Conservation (phyloP, 2,797 vertebrate species). For the Loris lydekkerianus region DNA sequence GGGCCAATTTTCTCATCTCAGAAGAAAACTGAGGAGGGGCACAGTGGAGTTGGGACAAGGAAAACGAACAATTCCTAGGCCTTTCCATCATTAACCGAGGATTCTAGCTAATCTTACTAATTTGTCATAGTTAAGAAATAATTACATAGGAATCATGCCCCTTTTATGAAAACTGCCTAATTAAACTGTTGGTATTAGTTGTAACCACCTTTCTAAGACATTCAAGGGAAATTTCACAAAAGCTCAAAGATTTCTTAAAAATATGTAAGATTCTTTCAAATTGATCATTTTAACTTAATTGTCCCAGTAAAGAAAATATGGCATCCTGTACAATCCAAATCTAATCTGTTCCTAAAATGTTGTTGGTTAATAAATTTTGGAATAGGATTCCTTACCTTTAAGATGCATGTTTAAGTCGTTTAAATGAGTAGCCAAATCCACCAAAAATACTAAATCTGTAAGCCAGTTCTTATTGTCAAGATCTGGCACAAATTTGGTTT, state of each 20-base stretch:
- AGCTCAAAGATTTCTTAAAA: neutral
- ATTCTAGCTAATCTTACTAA: neutral
- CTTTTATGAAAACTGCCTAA: neutral
- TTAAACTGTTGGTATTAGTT: neutral
- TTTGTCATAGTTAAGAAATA: neutral
- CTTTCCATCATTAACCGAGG: neutral
- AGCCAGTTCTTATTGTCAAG: too few species aligned
- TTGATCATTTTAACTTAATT: constrained; percentile 13
- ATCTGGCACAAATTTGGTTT: too few species aligned
- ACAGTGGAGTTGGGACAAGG: neutral
- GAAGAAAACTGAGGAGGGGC: neutral
- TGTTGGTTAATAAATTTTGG: neutral
- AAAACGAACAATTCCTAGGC: neutral
- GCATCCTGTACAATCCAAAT: neutral
- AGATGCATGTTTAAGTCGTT: too few species aligned
- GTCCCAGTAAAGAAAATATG: neutral
- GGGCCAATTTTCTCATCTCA: neutral
- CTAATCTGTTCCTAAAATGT: constrained; percentile 16
- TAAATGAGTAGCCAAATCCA: too few species aligned
- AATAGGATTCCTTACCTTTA: neutral
- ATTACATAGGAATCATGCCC: neutral
- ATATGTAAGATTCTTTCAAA: neutral
- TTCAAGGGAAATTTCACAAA: constrained; percentile 28
- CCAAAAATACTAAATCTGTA: too few species aligned
- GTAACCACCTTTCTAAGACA: neutral